phyloP scores from a whole-genome alignment of 2,113 vertebrate genomes.

The Menura novaehollandiae region DNA sequence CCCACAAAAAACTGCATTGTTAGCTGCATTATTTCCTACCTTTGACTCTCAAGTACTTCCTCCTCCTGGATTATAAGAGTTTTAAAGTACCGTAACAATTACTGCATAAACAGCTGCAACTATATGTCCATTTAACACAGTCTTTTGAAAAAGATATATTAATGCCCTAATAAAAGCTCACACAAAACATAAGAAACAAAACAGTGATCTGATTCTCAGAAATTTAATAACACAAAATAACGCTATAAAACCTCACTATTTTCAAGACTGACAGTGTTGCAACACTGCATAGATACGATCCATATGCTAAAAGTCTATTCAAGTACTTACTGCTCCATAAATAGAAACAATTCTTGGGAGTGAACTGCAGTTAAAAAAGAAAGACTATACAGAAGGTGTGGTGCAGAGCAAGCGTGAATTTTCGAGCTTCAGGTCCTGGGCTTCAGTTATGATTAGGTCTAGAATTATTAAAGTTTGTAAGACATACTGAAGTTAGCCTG shows the following conservation, averaged over 20 bases:
- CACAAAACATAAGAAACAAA: background rate
- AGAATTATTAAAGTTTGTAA: background rate
- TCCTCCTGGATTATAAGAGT: background rate
- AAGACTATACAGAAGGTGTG: background rate
- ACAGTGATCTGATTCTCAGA: background rate
- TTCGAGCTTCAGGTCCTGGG: background rate
- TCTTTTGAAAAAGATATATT: background rate
- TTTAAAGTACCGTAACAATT: constrained; percentile 34
- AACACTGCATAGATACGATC: background rate
- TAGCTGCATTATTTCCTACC: constrained; percentile 26
- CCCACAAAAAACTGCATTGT: background rate
- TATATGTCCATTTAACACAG: constrained; percentile 26
- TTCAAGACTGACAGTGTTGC: background rate
- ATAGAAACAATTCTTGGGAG: background rate
- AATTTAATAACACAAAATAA: background rate
- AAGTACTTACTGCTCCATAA: constrained; percentile 7
- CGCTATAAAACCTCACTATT: background rate
- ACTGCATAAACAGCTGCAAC: constrained; percentile 11
- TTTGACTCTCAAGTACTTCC: constrained; percentile 45
- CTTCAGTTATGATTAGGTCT: background rate
- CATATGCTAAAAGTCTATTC: background rate
- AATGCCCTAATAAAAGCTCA: background rate
- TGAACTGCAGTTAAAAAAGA: background rate
- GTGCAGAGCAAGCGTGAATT: background rate
- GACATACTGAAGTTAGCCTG: background rate